phyloP scores from a whole-genome alignment of 1,140 invertebrate genomes.

The Bombus pascuorum region DNA sequence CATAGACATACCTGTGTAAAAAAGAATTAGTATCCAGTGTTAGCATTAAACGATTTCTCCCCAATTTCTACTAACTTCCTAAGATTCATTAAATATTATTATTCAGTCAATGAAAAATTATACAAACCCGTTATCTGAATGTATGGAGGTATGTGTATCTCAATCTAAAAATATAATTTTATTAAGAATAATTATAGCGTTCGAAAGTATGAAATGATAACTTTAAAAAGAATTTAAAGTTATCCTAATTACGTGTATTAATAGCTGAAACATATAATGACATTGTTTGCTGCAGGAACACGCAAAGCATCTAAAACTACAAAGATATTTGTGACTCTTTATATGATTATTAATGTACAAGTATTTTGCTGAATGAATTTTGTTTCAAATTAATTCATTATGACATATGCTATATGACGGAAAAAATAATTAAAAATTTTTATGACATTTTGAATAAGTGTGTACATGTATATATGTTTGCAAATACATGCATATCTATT shows the following conservation, averaged over 20 bases:
- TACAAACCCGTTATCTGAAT: slow-evolving; percentile 44
- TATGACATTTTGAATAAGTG: not conserved
- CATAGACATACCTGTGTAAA: slow-evolving; percentile 24
- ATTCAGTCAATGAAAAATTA: slow-evolving; percentile 32
- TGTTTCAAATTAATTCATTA: slow-evolving; percentile 3
- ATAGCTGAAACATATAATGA: slow-evolving; percentile 28
- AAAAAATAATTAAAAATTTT: slow-evolving; percentile 8
- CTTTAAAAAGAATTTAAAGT: slow-evolving; percentile 26
- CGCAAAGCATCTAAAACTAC: slow-evolving; percentile 45
- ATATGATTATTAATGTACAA: slow-evolving; percentile 28
- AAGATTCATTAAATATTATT: slow-evolving; percentile 34
- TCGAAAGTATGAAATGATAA: slow-evolving; percentile 1
- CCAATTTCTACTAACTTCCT: slow-evolving; percentile 34
- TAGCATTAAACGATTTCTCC: slow-evolving; percentile 17
- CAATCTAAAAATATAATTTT: slow-evolving; percentile 42
- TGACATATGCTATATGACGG: not conserved
- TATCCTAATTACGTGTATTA: slow-evolving; percentile 35
- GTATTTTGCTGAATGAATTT: not conserved
- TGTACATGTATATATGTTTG: not conserved
- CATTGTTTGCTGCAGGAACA: slow-evolving; percentile 33
- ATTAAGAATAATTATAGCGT: slow-evolving; percentile 14
- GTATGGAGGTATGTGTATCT: slow-evolving; percentile 31
- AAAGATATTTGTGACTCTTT: slow-evolving; percentile 25
- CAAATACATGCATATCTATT: slow-evolving; percentile 25
- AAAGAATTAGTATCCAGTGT: slow-evolving; percentile 23